Conservation (phyloP, 1,140 invertebrate species). For the Drosophila pseudoobscura region DNA sequence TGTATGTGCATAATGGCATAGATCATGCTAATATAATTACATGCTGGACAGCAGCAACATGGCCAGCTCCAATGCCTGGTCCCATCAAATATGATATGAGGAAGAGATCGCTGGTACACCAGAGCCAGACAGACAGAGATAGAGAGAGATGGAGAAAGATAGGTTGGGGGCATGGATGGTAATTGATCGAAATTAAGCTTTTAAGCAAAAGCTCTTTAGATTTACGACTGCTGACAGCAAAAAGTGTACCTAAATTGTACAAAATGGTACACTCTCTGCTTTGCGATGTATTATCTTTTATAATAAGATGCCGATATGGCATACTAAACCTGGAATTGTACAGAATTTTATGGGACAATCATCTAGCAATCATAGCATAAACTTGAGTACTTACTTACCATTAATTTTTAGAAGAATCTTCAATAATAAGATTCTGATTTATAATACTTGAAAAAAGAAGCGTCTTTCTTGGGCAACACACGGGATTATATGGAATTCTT, state of each 20-base stretch:
- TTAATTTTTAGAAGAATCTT: too few species aligned
- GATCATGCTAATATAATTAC: conserved; percentile 81
- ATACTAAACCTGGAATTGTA: too few species aligned
- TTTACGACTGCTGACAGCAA: conserved; percentile 40
- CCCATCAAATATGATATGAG: conserved; percentile 66
- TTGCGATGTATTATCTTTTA: too few species aligned
- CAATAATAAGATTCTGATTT: too few species aligned
- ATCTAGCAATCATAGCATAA: too few species aligned
- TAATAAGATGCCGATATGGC: too few species aligned
- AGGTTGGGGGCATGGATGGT: conserved; percentile 5
- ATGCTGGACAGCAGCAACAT: conserved; percentile 44
- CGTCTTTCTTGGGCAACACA: too few species aligned
- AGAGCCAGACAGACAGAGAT: background rate
- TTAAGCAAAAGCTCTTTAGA: conserved; percentile 60
- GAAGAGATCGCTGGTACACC: conserved; percentile 40
- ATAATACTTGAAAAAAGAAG: too few species aligned
- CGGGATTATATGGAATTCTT: background rate
- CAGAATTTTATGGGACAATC: background rate
- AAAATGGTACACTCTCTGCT: too few species aligned
- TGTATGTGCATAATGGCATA: conserved; percentile 70
- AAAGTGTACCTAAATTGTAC: too few species aligned
- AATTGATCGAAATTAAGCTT: conserved; percentile 60
- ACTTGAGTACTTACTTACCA: too few species aligned
- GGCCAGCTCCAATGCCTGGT: conserved; percentile 8
- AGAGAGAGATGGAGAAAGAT: background rate